Conservation (phyloP, 2,797 vertebrate species). For the Sebastes matsubarae region DNA sequence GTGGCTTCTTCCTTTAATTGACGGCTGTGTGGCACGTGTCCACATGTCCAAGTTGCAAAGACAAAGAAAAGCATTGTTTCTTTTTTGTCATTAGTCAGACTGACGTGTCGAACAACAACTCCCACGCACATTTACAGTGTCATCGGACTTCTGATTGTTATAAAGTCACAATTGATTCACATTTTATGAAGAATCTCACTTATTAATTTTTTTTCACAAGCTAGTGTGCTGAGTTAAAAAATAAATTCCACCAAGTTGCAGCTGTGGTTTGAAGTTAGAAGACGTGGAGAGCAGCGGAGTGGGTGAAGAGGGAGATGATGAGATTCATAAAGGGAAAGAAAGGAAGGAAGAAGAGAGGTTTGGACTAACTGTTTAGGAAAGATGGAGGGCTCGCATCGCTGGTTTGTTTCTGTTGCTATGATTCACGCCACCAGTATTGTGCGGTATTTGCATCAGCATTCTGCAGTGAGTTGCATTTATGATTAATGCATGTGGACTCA, state of each 20-base stretch:
- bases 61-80: slow-evolving; percentile 15
- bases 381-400: background rate
- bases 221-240: background rate
- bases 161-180: slow-evolving; percentile 1
- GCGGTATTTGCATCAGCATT: slow-evolving; percentile 38
- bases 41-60: background rate
- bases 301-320: slow-evolving; percentile 3
- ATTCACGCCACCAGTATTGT: slow-evolving; percentile 31
- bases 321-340: background rate
- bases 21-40: background rate
- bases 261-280: background rate
- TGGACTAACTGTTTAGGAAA: slow-evolving; percentile 44
- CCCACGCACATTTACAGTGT: background rate
- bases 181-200: slow-evolving; percentile 5
- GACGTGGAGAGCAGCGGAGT: background rate
- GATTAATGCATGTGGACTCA: slow-evolving; percentile 40
- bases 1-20: background rate
- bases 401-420: slow-evolving; percentile 39
- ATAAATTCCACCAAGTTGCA: background rate
- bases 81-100: slow-evolving; percentile 18
- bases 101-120: slow-evolving; percentile 16
- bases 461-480: slow-evolving; percentile 33
- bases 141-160: slow-evolving; percentile 10
- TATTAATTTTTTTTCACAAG: slow-evolving; percentile 7
- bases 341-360: slow-evolving; percentile 19